These are phyloP conservation scores for Diaphora mendica DNA, from an alignment of 2,888 invertebrate genomes.

Conservation along the genomic window DNA sequence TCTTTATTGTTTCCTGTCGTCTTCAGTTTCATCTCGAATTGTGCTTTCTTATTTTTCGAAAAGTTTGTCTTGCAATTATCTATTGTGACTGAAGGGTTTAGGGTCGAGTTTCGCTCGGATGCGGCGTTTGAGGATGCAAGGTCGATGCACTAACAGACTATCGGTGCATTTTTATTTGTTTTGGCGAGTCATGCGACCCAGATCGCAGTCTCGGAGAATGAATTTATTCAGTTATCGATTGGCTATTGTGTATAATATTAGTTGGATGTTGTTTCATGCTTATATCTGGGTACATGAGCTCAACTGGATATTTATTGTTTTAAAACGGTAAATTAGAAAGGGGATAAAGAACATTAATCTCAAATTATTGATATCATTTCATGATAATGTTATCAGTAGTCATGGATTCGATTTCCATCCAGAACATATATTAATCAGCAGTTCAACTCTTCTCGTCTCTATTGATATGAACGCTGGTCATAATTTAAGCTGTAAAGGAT, in stretches of 20 bases:
- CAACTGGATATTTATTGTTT: conserved; percentile 40
- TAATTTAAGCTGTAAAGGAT: too few species aligned
- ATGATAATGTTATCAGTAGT: too few species aligned
- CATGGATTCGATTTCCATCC: too few species aligned
- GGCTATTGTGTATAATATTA: conserved; percentile 79
- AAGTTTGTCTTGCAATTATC: conserved; percentile 56
- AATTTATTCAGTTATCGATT: conserved; percentile 86
- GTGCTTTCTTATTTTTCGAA: conserved; percentile 83
- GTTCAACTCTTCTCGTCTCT: too few species aligned
- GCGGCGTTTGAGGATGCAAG: conserved; percentile 72
- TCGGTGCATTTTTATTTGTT: conserved; percentile 85
- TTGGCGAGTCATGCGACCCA: conserved; percentile 84
- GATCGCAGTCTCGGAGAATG: conserved; percentile 79
- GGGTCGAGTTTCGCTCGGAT: conserved; percentile 52
- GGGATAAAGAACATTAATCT: too few species aligned
- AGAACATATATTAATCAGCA: too few species aligned
- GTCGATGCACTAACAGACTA: conserved; percentile 83
- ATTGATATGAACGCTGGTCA: too few species aligned
- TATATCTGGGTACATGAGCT: conserved; percentile 30
- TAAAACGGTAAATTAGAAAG: conserved; percentile 9
- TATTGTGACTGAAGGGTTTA: conserved; percentile 57
- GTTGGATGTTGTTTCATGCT: conserved; percentile 56
- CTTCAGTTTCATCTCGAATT: conserved; percentile 84
- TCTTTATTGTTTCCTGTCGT: conserved; percentile 59
- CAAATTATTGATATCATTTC: too few species aligned